Percentiles rank a stretch among this genome's conserved stretches.
phyloP scores from a whole-genome alignment of 2,113 vertebrate genomes.

The Syngnathoides biaculeatus region DNA sequence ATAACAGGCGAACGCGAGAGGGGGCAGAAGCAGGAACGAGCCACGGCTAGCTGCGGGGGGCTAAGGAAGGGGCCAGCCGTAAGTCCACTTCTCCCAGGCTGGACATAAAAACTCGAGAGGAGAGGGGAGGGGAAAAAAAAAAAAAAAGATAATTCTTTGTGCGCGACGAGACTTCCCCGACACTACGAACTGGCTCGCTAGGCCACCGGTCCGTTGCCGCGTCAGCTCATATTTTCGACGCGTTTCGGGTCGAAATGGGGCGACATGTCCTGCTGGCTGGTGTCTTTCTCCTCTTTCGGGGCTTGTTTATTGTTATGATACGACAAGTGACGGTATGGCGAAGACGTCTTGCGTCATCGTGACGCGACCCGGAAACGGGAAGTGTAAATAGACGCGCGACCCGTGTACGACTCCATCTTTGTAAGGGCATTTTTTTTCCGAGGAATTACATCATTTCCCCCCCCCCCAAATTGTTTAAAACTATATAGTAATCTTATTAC shows the following conservation, averaged over 20 bases:
- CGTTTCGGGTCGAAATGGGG: slow-evolving; percentile 39
- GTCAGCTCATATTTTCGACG: slow-evolving; percentile 36
- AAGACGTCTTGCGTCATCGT: slow-evolving; percentile 46
- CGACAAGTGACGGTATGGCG: slow-evolving; percentile 55
- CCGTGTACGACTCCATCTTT: slow-evolving; percentile 49
- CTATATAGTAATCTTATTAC: too few relatives aligned
- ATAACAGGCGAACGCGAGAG: slow-evolving; percentile 72
- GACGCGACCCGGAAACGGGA: slow-evolving; percentile 27
- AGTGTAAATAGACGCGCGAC: neutral
- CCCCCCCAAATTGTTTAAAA: too few relatives aligned
- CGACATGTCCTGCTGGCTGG: slow-evolving; percentile 39
- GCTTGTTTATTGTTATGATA: slow-evolving; percentile 82
- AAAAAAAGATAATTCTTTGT: slow-evolving; percentile 47
- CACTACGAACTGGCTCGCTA: slow-evolving; percentile 27
- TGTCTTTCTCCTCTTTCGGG: slow-evolving; percentile 52
- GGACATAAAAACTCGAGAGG: slow-evolving; percentile 43
- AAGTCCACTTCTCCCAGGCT: slow-evolving; percentile 56
- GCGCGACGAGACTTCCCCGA: slow-evolving; percentile 22
- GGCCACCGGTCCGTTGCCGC: slow-evolving; percentile 12
- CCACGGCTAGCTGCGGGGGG: slow-evolving; percentile 57
- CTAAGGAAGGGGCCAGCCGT: slow-evolving; percentile 60
- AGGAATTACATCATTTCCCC: too few relatives aligned
- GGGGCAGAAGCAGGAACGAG: slow-evolving; percentile 61
- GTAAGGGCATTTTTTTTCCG: slow-evolving; percentile 32
- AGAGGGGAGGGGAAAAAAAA: too few relatives aligned